Evolutionary conservation across 2,113 vertebrate genomes (phyloP).

Genomic region (Rhea pennata): DNA sequence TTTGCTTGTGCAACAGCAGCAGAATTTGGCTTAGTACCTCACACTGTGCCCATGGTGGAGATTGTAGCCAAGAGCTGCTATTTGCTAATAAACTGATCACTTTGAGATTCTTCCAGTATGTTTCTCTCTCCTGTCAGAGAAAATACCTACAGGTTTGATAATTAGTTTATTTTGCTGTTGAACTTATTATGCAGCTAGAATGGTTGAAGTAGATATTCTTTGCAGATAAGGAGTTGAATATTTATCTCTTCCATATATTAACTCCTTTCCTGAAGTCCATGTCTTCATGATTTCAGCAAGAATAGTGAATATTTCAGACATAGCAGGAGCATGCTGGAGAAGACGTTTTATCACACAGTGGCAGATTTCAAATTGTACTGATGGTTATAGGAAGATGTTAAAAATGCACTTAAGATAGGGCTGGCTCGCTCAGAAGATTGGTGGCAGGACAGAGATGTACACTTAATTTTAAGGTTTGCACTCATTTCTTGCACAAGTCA

Average conservation of each 20-base stretch:
- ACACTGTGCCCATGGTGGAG: not conserved
- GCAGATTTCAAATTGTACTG: not conserved
- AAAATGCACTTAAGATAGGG: not conserved
- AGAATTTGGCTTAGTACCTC: not conserved
- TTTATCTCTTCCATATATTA: not conserved
- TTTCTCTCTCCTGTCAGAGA: not conserved
- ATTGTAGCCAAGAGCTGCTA: not conserved
- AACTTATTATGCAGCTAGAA: not conserved
- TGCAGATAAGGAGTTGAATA: not conserved
- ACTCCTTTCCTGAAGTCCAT: not conserved
- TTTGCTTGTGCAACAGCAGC: not conserved
- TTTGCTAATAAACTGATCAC: not conserved
- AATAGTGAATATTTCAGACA: not conserved
- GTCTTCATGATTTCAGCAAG: not conserved
- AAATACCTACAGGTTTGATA: not conserved
- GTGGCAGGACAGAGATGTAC: not conserved
- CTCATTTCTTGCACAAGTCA: not conserved
- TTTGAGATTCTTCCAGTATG: not conserved
- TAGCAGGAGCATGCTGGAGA: not conserved
- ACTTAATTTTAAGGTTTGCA: not conserved
- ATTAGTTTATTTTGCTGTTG: not conserved
- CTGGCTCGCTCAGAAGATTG: not conserved
- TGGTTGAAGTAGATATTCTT: not conserved
- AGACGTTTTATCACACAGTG: not conserved
- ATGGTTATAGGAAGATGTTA: not conserved